A percentile compares a stretch with the other conserved stretches of the same genome.
These are phyloP conservation scores for Trissolcus japonicus DNA, from an alignment of 2,888 invertebrate species.

Conservation along the genomic window DNA sequence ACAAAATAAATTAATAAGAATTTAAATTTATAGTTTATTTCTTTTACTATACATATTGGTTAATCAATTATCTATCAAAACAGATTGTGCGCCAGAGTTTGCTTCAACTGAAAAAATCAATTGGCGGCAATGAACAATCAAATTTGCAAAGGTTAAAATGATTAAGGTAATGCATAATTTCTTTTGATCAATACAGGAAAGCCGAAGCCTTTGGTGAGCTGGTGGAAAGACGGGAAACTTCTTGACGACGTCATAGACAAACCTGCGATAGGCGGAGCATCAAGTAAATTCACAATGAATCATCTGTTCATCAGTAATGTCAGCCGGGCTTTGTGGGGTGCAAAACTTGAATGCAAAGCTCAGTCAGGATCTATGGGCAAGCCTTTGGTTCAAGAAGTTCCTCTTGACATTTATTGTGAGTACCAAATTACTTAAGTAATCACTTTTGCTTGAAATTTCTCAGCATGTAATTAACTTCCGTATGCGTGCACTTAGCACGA, in stretches of 20 bases:
- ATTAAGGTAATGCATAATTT: conserved; percentile 39
- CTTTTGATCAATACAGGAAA: conserved; percentile 80
- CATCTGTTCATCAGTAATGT: conserved; percentile 86
- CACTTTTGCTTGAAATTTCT: conserved; percentile 47
- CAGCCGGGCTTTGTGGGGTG: conserved; percentile 84
- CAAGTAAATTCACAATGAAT: conserved; percentile 82
- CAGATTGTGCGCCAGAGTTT: too few relatives aligned
- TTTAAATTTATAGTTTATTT: too few relatives aligned
- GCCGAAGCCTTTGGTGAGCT: conserved; percentile 87
- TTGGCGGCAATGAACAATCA: not conserved
- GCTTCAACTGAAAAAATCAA: not conserved
- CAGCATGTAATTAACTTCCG: conserved; percentile 35
- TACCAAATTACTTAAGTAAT: conserved; percentile 61
- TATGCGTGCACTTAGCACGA: conserved; percentile 37
- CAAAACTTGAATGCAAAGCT: conserved; percentile 86
- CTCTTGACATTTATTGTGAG: conserved; percentile 84
- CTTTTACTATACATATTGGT: too few relatives aligned
- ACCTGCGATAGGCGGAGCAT: conserved; percentile 77
- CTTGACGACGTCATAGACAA: conserved; percentile 86
- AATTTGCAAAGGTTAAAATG: conserved; percentile 10
- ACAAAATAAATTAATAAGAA: too few relatives aligned
- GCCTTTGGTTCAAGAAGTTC: conserved; percentile 84
- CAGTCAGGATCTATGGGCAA: conserved; percentile 84
- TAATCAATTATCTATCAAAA: too few relatives aligned
- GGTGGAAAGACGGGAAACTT: conserved; percentile 87